Evolutionary conservation across 2,888 invertebrate genomes (phyloP).

Genomic region (Gastrophysa polygoni): DNA sequence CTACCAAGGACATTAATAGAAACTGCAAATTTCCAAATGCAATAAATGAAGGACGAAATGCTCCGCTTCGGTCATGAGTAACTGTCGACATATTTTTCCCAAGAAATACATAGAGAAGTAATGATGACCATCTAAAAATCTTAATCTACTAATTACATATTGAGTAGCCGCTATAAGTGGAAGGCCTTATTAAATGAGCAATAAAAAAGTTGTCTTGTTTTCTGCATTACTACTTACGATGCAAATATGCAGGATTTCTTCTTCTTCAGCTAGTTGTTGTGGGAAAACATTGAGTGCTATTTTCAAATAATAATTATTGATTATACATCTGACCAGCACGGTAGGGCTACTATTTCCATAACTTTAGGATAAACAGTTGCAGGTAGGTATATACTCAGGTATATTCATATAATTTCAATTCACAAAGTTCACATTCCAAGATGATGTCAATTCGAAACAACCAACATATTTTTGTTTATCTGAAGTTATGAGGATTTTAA

Average conservation of each 20-base stretch:
- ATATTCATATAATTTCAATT: too few relatives aligned
- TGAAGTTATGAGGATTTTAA: too few relatives aligned
- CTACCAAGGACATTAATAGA: not conserved
- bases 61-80: not conserved
- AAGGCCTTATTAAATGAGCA: conserved; percentile 29
- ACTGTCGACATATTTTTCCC: conserved; percentile 19
- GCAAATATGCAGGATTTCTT: conserved; percentile 30
- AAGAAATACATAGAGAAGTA: conserved; percentile 18
- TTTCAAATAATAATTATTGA: conserved; percentile 10
- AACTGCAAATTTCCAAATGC: not conserved
- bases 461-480: too few relatives aligned
- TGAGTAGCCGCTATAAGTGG: conserved; percentile 20
- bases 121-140: conserved; percentile 31
- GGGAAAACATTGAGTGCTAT: conserved; percentile 27
- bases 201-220: conserved; percentile 32
- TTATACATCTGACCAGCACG: too few relatives aligned
- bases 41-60: not conserved
- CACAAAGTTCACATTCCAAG: too few relatives aligned
- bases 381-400: too few relatives aligned
- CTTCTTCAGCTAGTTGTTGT: conserved; percentile 19
- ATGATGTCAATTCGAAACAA: too few relatives aligned
- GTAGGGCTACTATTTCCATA: too few relatives aligned
- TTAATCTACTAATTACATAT: conserved; percentile 26
- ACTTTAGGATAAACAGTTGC: too few relatives aligned
- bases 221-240: conserved; percentile 23